A percentile compares a stretch with the other conserved stretches of the same genome.
These are phyloP conservation scores for Leptinotarsa juncta DNA, from an alignment of 2,888 invertebrate species.

Conservation along the genomic window DNA sequence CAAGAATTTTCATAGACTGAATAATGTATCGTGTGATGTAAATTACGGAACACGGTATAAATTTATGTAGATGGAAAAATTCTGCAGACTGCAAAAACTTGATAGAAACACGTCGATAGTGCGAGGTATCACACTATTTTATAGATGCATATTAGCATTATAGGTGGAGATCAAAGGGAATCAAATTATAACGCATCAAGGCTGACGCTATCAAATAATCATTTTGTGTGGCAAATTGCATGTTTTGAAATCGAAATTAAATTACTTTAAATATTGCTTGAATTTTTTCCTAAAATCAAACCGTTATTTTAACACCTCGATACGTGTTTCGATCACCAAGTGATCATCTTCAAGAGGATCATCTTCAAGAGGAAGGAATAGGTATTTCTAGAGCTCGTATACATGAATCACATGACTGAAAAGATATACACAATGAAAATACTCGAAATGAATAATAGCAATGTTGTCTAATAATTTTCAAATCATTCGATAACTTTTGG, in stretches of 20 bases:
- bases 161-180: slow-evolving; percentile 32
- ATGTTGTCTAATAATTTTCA: no score
- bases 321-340: no score
- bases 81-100: slow-evolving; percentile 28
- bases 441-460: no score
- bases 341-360: no score
- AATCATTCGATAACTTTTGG: no score
- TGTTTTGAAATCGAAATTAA: background rate
- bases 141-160: slow-evolving; percentile 38
- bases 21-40: slow-evolving; percentile 20
- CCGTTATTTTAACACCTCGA: no score
- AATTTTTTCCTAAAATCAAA: no score
- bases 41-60: slow-evolving; percentile 28
- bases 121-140: slow-evolving; percentile 26
- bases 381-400: no score
- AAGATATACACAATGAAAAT: no score
- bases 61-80: slow-evolving; percentile 47
- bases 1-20: slow-evolving; percentile 15
- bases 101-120: slow-evolving; percentile 7
- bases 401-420: no score
- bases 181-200: background rate
- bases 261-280: no score
- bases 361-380: no score
- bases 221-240: background rate
- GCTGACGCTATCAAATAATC: background rate